Evolutionary conservation across 2,888 invertebrate species (phyloP), one percentile per base, ranked within the genome.

Genomic region (Odontocerum albicorne): DNA sequence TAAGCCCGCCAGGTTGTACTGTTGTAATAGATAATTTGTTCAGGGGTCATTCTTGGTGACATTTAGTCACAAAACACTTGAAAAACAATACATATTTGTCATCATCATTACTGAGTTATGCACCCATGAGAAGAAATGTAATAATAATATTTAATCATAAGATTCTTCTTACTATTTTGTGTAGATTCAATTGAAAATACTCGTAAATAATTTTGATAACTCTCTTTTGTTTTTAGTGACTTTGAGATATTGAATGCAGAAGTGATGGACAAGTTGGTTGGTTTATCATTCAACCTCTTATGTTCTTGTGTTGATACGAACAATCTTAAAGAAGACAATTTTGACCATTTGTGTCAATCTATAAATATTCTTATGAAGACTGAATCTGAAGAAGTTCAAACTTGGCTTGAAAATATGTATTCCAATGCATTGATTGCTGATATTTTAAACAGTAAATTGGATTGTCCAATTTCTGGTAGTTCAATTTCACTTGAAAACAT

Each of bases 361-460:
- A 39, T 60, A 40, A 19, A 15, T 42, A 45, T 45, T 10, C 32
- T 61, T 16, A 51, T 44, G 21, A 58, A 57, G 39, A 13, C 54
- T n/a, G 39, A 58, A n/a, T 45, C 45, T 12, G 32, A 40, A 22
- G 64, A 69, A 39, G 64, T 66, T 17, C 61, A 61, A 51, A 50
- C 55, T 8, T 69, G 68, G 67, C 64, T 70, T 50, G 59, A 64
- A 2, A 63, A 65, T 47, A 60, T 63, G n/a, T 64, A 66, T 40
- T 61, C 59, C 17, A 63, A 69, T 38, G 63, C 67, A 39, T 49
- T 70, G 7, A 66, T 68, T 16, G 68, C 65, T 0, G 72, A 72
- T 64, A 58, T 70, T 3, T 55, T 71, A 22, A 65, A 63, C 15
- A 70, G 72, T 4, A 65, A 66, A 61, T 62, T 71, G n/a, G 53